These are phyloP conservation scores for Lepidurus couesii DNA, from an alignment of 1,140 invertebrate species.

Conservation along the genomic window DNA sequence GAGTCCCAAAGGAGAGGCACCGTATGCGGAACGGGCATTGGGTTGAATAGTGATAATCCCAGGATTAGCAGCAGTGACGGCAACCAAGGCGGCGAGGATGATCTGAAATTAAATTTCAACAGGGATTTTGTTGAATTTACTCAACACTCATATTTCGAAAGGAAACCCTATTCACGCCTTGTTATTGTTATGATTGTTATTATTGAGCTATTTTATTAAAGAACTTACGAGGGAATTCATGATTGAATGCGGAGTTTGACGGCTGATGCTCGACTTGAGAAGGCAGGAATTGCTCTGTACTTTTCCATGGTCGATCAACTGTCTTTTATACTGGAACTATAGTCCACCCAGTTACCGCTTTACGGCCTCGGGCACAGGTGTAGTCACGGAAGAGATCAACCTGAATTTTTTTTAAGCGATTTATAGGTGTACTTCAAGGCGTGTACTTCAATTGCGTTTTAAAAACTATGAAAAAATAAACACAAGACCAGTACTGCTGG, in stretches of 20 bases:
- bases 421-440: too few relatives aligned
- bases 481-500: too few relatives aligned
- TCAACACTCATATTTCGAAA: not conserved
- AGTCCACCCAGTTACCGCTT: too few relatives aligned
- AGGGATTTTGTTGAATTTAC: not conserved
- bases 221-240: constrained; percentile 4
- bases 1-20: not conserved
- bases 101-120: not conserved
- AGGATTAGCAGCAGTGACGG: not conserved
- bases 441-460: too few relatives aligned
- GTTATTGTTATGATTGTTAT: not conserved
- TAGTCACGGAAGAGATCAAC: too few relatives aligned
- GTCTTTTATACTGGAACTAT: not conserved
- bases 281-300: not conserved
- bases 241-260: not conserved
- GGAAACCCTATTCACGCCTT: not conserved
- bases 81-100: not conserved
- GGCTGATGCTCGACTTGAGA: not conserved
- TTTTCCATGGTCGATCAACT: not conserved
- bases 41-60: not conserved
- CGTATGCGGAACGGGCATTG: not conserved
- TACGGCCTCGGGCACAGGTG: too few relatives aligned
- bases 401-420: too few relatives aligned
- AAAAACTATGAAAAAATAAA: too few relatives aligned
- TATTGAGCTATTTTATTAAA: not conserved